Percentiles rank a stretch among this genome's conserved stretches.
These are phyloP conservation scores for Leptocoma aspasia DNA, from an alignment of 2,113 vertebrate species.

Conservation along the genomic window DNA sequence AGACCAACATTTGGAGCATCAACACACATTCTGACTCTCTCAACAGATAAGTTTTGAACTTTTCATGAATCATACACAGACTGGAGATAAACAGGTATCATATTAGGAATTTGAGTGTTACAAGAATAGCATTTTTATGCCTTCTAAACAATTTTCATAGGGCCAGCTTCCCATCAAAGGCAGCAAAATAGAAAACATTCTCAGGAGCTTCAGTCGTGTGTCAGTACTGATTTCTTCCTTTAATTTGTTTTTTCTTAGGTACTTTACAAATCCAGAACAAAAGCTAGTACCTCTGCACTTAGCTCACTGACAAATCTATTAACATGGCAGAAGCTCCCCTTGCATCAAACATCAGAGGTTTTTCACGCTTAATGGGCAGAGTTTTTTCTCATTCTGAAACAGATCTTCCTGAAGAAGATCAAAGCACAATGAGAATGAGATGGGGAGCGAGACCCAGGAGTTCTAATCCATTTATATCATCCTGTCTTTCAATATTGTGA, in stretches of 20 bases:
- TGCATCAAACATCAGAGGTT: constrained; percentile 2
- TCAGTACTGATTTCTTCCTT: not conserved
- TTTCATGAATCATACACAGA: not conserved
- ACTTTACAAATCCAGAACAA: not conserved
- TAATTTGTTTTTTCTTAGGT: not conserved
- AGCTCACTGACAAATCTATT: not conserved
- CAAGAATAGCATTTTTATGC: not conserved
- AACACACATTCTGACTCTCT: not conserved
- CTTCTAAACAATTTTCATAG: not conserved
- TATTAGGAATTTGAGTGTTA: not conserved
- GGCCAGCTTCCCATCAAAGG: not conserved
- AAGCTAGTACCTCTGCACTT: not conserved
- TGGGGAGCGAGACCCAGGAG: not conserved
- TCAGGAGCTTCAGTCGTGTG: not conserved
- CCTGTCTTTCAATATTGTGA: not conserved
- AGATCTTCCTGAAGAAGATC: not conserved
- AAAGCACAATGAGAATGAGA: constrained; percentile 27
- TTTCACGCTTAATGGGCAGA: not conserved
- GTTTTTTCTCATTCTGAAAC: not conserved
- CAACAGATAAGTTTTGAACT: not conserved
- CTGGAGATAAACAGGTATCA: not conserved
- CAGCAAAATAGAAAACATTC: not conserved
- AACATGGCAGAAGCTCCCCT: not conserved
- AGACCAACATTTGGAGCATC: not conserved
- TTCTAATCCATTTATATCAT: constrained; percentile 25